Conservation (phyloP, 2,113 vertebrate species). For the Jaculus jaculus region DNA sequence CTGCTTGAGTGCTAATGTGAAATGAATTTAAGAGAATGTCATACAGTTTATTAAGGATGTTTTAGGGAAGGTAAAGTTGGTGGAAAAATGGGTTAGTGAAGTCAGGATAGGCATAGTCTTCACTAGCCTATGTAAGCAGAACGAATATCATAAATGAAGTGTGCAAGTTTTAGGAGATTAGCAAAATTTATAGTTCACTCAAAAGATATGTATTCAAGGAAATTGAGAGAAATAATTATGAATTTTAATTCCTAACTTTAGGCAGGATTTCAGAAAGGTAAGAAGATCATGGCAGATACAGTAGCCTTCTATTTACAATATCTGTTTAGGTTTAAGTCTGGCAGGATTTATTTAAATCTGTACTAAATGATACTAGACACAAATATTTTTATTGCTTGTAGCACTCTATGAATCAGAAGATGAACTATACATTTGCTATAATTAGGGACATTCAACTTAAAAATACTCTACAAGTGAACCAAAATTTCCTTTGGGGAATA, state of each 20-base stretch:
- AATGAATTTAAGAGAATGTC: background rate
- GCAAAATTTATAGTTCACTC: background rate
- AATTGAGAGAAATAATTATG: background rate
- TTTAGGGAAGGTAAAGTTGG: background rate
- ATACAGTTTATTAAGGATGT: background rate
- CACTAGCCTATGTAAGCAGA: background rate
- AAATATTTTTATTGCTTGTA: background rate
- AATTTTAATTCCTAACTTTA: background rate
- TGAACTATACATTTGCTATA: background rate
- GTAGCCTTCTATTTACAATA: background rate
- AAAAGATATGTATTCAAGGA: background rate
- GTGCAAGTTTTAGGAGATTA: background rate
- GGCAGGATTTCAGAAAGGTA: background rate
- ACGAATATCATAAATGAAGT: background rate
- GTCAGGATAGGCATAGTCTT: background rate
- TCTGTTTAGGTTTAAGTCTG: background rate
- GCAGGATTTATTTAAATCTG: background rate
- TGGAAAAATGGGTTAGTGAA: background rate
- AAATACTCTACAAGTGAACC: background rate
- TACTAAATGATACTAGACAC: background rate
- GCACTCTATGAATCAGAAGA: background rate
- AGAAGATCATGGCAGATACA: background rate
- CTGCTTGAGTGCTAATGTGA: background rate
- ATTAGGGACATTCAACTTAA: background rate
- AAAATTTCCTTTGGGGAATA: background rate